phyloP scores from a whole-genome alignment of 37 sponge, comb jelly and placozoan species.

The Crambe crambe region DNA sequence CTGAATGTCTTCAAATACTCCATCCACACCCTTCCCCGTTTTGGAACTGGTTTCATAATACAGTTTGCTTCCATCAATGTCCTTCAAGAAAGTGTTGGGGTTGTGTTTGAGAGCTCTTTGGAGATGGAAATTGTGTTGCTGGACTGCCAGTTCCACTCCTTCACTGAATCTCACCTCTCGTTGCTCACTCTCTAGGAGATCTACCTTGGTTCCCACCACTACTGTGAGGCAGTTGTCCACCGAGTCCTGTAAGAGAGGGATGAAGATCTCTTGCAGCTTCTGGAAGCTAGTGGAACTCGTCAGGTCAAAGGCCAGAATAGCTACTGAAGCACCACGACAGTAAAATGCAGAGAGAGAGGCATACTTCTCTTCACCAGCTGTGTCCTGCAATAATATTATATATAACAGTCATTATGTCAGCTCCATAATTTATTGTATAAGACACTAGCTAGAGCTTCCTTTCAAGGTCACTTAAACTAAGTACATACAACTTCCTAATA shows the following conservation, averaged over 20 bases:
- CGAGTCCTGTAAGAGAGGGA: conserved; percentile 74
- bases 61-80: conserved; percentile 35
- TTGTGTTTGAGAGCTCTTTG: conserved; percentile 36
- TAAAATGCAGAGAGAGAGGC: conserved; percentile 82
- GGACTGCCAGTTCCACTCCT: conserved; percentile 48
- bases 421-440: too few species aligned
- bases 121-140: conserved; percentile 53
- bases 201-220: conserved; percentile 83
- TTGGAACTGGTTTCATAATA: conserved; percentile 88
- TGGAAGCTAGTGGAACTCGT: conserved; percentile 52
- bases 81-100: conserved; percentile 38
- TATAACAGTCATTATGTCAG: too few species aligned
- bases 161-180: conserved; percentile 33
- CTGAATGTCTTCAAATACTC: conserved; percentile 73
- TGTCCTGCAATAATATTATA: conserved; percentile 78
- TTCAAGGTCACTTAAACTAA: not conserved
- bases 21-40: conserved; percentile 70
- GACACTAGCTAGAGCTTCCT: too few species aligned
- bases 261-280: conserved; percentile 60
- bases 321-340: conserved; percentile 84
- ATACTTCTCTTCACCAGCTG: conserved; percentile 92
- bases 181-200: conserved; percentile 30
- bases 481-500: not conserved
- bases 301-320: conserved; percentile 83
- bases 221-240: conserved; percentile 69